A percentile compares a stretch with the other conserved stretches of the same genome.
These are phyloP conservation scores for Yponomeuta plumbellus DNA, from an alignment of 2,888 invertebrate species.

Conservation along the genomic window DNA sequence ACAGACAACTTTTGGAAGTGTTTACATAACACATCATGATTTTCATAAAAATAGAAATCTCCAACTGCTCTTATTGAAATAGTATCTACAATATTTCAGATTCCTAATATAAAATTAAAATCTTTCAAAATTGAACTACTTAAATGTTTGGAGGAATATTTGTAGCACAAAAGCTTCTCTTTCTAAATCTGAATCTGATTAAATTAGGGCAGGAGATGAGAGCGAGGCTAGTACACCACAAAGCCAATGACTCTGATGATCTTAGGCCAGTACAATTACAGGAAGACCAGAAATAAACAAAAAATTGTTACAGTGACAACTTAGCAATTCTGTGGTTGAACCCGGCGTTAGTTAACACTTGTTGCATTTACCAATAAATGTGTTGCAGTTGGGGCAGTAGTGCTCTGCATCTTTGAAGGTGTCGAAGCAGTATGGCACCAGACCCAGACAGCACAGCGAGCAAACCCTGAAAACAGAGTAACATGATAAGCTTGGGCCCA, in stretches of 20 bases:
- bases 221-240: too few relatives aligned
- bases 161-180: too few relatives aligned
- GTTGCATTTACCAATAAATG: constrained; percentile 65
- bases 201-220: too few relatives aligned
- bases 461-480: constrained; percentile 53
- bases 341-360: constrained; percentile 45
- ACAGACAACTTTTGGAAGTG: too few relatives aligned
- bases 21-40: too few relatives aligned
- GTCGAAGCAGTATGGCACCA: constrained; percentile 69
- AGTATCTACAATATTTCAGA: too few relatives aligned
- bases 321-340: neutral
- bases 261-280: neutral
- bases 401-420: constrained; percentile 71
- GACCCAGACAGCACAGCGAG: constrained; percentile 66
- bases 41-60: too few relatives aligned
- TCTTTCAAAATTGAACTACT: too few relatives aligned
- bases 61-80: too few relatives aligned
- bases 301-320: neutral
- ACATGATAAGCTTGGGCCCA: neutral
- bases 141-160: too few relatives aligned
- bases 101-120: too few relatives aligned
- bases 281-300: neutral
- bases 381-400: constrained; percentile 69
- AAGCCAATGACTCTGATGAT: neutral
- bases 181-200: too few relatives aligned